Percentiles rank a stretch among this genome's conserved stretches.
Evolutionary conservation across 2,888 invertebrate genomes (phyloP).

Genomic region (Luffia ferchaultella): DNA sequence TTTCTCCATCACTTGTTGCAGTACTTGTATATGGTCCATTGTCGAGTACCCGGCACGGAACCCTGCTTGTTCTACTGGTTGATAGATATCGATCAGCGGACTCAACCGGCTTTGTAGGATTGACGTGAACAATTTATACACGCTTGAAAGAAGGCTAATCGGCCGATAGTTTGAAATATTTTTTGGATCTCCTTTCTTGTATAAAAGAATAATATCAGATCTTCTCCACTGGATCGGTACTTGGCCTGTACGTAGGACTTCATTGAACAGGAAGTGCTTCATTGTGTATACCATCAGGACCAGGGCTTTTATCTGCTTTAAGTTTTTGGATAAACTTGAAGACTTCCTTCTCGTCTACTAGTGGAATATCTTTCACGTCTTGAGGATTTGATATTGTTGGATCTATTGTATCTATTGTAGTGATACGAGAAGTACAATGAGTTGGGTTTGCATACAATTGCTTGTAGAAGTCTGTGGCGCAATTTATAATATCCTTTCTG

Average conservation of each 20-base stretch:
- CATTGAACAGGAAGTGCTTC: constrained; percentile 17
- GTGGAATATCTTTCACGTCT: too few species aligned
- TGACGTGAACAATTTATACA: constrained; percentile 17
- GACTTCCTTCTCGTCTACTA: constrained; percentile 1
- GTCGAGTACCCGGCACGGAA: neutral
- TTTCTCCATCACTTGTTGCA: neutral
- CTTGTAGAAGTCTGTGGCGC: too few species aligned
- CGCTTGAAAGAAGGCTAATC: constrained; percentile 18
- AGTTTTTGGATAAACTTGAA: constrained; percentile 14
- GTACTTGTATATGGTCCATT: neutral
- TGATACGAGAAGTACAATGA: too few species aligned
- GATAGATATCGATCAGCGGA: constrained; percentile 15
- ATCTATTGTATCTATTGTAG: too few species aligned
- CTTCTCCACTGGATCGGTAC: constrained; percentile 18
- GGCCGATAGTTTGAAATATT: constrained; percentile 17
- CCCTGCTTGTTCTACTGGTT: constrained; percentile 11
- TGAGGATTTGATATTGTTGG: too few species aligned
- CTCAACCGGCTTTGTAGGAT: constrained; percentile 14
- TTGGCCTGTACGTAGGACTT: constrained; percentile 16
- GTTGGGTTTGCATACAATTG: too few species aligned
- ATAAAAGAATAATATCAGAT: constrained; percentile 17
- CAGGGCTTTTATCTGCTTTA: constrained; percentile 14
- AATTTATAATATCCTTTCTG: too few species aligned
- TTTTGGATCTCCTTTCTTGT: constrained; percentile 19
- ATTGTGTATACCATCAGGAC: constrained; percentile 15